Conservation (phyloP, 2,113 vertebrate species). For the Gnathonemus echidnorhynchus region DNA sequence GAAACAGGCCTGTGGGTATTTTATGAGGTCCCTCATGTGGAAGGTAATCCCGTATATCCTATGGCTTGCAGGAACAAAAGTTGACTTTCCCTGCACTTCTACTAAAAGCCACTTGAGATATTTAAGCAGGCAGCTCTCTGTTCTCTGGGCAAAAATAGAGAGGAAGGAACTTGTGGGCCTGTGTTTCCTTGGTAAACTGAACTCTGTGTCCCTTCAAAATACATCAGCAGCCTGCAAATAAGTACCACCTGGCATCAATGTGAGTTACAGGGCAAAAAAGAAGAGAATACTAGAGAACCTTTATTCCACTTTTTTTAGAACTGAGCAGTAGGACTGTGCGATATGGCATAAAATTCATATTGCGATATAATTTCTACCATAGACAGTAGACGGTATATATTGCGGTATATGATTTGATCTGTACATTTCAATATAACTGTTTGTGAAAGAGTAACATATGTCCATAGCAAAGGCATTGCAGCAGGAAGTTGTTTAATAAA, state of each 20-base stretch:
- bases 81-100: not conserved
- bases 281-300: not conserved
- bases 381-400: no score
- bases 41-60: not conserved
- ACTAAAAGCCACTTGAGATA: not conserved
- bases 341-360: no score
- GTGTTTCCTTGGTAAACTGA: not conserved
- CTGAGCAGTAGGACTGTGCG: not conserved
- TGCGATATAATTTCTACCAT: no score
- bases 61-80: not conserved
- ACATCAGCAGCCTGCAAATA: not conserved
- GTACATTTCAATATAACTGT: no score
- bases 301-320: not conserved
- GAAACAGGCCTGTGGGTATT: not conserved
- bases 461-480: no score
- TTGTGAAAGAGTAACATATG: no score
- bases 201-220: not conserved
- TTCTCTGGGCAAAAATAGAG: not conserved
- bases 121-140: not conserved
- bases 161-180: not conserved
- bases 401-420: no score
- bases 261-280: conserved; percentile 26
- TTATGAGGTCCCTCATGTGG: not conserved
- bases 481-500: no score
- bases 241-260: not conserved